Conservation (phyloP, 2,888 invertebrate genomes). For the Hartigia nigra region DNA sequence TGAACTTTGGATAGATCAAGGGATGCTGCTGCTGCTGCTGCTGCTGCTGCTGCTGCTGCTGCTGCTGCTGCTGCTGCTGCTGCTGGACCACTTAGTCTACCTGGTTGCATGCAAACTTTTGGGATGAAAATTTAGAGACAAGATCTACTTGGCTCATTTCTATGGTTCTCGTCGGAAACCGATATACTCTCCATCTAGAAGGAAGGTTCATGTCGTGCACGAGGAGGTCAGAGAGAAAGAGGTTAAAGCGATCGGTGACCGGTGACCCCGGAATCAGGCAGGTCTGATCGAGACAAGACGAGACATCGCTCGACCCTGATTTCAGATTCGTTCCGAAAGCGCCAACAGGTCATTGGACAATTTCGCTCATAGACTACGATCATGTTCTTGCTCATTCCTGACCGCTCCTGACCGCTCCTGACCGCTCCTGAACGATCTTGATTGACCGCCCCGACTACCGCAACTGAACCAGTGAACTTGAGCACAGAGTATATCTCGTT, state of each 20-base stretch:
- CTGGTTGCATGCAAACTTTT: not conserved
- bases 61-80: not conserved
- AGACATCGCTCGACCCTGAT: conserved; percentile 15
- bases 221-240: not conserved
- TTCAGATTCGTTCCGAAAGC: conserved; percentile 49
- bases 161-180: not conserved
- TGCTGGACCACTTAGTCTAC: not conserved
- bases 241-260: conserved; percentile 1
- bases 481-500: not conserved
- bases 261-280: conserved; percentile 14
- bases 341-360: not conserved
- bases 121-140: not conserved
- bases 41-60: not conserved
- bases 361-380: not conserved
- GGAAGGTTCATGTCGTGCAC: conserved; percentile 22
- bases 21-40: not conserved
- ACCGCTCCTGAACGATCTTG: not conserved
- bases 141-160: not conserved
- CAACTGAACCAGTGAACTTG: not conserved
- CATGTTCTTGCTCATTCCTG: not conserved
- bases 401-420: conserved; percentile 2
- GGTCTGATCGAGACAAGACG: not conserved
- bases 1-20: conserved; percentile 37
- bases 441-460: conserved; percentile 5
- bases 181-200: not conserved